Percentiles rank a stretch among this genome's conserved stretches.
These are phyloP conservation scores for Synanthedon myopaeformis DNA, from an alignment of 2,888 invertebrate species.

Conservation along the genomic window DNA sequence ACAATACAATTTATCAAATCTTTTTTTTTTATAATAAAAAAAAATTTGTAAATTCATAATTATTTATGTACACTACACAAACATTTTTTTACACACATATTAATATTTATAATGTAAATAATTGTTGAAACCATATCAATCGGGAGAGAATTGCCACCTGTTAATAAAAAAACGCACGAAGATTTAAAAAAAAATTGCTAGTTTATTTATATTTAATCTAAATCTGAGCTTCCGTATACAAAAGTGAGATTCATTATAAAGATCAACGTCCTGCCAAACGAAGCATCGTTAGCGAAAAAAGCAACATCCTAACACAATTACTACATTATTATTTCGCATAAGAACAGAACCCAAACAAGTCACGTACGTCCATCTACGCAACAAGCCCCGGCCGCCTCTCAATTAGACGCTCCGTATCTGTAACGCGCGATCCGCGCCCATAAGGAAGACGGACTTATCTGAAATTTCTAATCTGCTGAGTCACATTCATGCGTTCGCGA, in stretches of 20 bases:
- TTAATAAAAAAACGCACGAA: too few relatives aligned
- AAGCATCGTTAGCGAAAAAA: constrained; percentile 1
- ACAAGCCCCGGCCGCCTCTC: constrained; percentile 15
- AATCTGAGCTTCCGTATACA: not conserved
- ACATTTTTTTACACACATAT: too few relatives aligned
- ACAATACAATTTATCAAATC: too few relatives aligned
- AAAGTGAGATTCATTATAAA: not conserved
- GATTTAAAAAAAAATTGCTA: too few relatives aligned
- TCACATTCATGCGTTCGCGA: constrained; percentile 44
- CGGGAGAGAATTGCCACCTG: too few relatives aligned
- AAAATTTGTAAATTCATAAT: too few relatives aligned
- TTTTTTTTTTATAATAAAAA: too few relatives aligned
- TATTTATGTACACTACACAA: too few relatives aligned
- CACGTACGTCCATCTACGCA: constrained; percentile 32
- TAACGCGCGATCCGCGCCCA: constrained; percentile 45
- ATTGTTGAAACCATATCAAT: too few relatives aligned
- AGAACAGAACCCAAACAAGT: constrained; percentile 31
- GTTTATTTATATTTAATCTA: too few relatives aligned
- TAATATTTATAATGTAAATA: too few relatives aligned
- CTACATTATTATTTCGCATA: constrained; percentile 22
- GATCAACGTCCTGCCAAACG: not conserved
- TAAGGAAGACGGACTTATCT: constrained; percentile 51
- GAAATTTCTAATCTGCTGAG: constrained; percentile 55
- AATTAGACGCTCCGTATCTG: constrained; percentile 45
- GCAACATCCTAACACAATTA: constrained; percentile 9